Conservation (phyloP, 2,888 invertebrate genomes). For the Callyntrura sp. region DNA sequence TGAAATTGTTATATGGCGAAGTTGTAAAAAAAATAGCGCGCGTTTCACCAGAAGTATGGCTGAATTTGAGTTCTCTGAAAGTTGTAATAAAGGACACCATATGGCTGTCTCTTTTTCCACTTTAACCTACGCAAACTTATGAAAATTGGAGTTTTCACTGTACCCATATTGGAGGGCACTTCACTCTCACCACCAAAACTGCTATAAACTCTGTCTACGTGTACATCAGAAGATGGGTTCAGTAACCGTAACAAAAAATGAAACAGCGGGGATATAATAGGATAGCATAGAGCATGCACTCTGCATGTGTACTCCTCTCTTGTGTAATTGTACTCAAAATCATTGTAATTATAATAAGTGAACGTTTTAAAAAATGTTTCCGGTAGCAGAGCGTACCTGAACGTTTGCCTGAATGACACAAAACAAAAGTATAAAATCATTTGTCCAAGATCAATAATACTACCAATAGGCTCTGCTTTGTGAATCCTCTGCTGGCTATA, state of each 20-base stretch:
- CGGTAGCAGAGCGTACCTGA: neutral
- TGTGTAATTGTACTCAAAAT: neutral
- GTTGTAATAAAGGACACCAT: constrained; percentile 64
- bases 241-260: too few species aligned
- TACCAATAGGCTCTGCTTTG: too few species aligned
- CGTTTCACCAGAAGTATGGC: neutral
- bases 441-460: neutral
- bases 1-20: constrained; percentile 28
- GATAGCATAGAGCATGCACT: too few species aligned
- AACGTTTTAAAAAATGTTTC: too few species aligned
- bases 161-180: neutral
- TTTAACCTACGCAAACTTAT: constrained; percentile 66
- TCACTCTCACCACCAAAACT: neutral
- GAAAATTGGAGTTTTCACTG: constrained; percentile 59
- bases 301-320: too few species aligned
- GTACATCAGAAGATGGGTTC: neutral
- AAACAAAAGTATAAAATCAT: constrained; percentile 60
- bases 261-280: too few species aligned
- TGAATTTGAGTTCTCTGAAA: constrained; percentile 14
- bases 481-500: too few species aligned
- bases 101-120: constrained; percentile 53
- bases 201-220: neutral
- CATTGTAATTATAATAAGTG: too few species aligned
- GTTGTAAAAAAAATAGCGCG: neutral
- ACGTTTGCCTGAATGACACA: too few species aligned